Conservation (phyloP, 2,888 invertebrate genomes). For the Acleris emargana region DNA sequence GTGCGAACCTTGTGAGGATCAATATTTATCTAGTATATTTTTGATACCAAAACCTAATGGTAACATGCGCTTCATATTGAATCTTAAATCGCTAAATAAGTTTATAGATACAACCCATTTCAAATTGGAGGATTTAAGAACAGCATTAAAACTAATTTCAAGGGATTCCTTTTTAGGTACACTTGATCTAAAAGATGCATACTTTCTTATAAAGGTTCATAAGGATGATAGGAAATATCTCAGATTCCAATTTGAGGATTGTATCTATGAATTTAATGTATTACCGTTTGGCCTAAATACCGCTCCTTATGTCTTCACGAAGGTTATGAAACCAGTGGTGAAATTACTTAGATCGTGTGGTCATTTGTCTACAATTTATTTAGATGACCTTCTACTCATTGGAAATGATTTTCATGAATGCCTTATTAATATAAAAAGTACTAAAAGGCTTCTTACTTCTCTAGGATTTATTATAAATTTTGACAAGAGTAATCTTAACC, state of each 20-base stretch:
- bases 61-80: neutral
- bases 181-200: neutral
- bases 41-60: slow-evolving; percentile 1
- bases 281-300: slow-evolving; percentile 13
- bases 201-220: neutral
- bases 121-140: neutral
- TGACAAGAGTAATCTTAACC: neutral
- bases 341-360: neutral
- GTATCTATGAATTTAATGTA: slow-evolving; percentile 5
- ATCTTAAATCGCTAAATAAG: neutral
- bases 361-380: neutral
- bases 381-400: slow-evolving; percentile 1
- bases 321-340: neutral
- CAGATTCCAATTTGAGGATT: neutral
- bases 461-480: neutral
- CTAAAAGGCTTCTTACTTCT: neutral
- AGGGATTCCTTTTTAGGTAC: neutral
- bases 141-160: neutral
- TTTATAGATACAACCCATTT: neutral
- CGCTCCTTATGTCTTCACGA: slow-evolving; percentile 2
- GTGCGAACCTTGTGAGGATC: neutral
- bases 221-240: neutral
- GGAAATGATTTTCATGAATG: neutral
- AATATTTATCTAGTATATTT: neutral
- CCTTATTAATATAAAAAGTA: slow-evolving; percentile 2